Evolutionary conservation across 2,888 invertebrate genomes (phyloP).

Genomic region (Bombylius discolor): DNA sequence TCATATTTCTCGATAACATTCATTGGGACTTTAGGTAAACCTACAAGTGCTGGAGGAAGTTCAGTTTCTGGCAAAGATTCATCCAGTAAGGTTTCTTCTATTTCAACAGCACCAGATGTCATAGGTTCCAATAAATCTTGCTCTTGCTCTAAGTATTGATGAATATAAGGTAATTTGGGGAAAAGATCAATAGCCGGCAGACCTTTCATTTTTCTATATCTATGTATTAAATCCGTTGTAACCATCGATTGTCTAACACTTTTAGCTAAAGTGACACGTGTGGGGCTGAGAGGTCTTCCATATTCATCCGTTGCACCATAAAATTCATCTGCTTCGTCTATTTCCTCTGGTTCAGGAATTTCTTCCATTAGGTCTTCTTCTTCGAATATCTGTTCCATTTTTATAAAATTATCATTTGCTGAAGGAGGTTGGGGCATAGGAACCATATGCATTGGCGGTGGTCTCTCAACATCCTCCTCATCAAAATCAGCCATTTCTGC

Average conservation of each 20-base stretch:
- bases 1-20: too few relatives aligned
- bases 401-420: too few relatives aligned
- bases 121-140: neutral
- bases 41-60: neutral
- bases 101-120: neutral
- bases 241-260: neutral
- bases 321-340: neutral
- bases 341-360: neutral
- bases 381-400: neutral
- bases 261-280: conserved; percentile 1
- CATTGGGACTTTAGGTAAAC: too few relatives aligned
- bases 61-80: conserved; percentile 2
- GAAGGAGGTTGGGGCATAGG: conserved; percentile 3
- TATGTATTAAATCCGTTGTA: neutral
- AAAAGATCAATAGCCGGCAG: neutral
- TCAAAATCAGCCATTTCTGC: neutral
- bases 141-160: neutral
- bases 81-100: neutral
- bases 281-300: neutral
- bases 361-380: neutral
- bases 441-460: neutral
- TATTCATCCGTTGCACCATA: neutral
- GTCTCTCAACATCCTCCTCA: neutral
- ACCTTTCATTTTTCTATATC: neutral
- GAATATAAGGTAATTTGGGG: neutral